These are phyloP conservation scores for Nycticryphes semicollaris DNA, from an alignment of 2,113 vertebrate species.

Conservation along the genomic window DNA sequence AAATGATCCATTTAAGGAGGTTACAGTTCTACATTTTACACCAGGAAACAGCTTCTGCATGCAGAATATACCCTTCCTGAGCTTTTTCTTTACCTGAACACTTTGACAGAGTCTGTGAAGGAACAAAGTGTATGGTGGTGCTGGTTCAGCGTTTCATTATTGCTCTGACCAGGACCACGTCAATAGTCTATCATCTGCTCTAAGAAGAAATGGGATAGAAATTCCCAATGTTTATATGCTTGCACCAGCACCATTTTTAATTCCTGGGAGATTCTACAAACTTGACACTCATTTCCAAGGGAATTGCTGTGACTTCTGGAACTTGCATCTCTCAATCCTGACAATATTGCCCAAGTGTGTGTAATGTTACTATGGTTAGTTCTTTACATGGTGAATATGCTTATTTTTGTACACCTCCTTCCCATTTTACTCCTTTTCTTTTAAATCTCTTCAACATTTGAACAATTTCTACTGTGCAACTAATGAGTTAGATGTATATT, in stretches of 20 bases:
- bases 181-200: not conserved
- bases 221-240: not conserved
- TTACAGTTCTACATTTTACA: not conserved
- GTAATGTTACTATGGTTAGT: not conserved
- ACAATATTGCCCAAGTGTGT: not conserved
- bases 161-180: not conserved
- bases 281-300: not conserved
- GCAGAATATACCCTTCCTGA: not conserved
- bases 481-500: not conserved
- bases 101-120: not conserved
- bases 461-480: not conserved
- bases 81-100: not conserved
- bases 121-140: not conserved
- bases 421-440: not conserved
- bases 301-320: not conserved
- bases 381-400: not conserved
- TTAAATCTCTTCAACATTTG: not conserved
- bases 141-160: not conserved
- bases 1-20: not conserved
- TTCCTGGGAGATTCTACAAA: not conserved
- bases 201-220: not conserved
- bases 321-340: not conserved
- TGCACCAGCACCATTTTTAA: not conserved
- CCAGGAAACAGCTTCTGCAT: not conserved
- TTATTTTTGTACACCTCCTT: not conserved